Evolutionary conservation across 2,113 vertebrate genomes (phyloP), one percentile per base, ranked within the genome.

Genomic region (Macroglossus sobrinus): DNA sequence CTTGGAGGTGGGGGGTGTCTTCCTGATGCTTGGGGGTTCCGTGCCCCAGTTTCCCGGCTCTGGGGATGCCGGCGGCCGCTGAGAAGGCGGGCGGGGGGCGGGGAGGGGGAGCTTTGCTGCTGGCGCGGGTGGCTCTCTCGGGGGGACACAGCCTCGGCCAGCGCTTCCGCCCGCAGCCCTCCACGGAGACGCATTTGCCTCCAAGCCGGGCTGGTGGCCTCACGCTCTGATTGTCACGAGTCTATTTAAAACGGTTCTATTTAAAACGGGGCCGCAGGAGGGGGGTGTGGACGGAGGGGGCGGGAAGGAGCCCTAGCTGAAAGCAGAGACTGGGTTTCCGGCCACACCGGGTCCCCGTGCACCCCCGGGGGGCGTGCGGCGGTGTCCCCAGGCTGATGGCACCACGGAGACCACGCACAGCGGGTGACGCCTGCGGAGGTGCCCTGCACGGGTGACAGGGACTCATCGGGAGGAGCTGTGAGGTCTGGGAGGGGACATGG

Each of bases 201-300:
- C 86, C 61, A 16, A 75, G 53, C 9, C 6, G 28, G 40, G 91
- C 75, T 84, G 80, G 57, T 15, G 84, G 91, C 57, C 95, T 96
- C 97, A 93, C 9, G 89, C 97, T 96, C 97, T 96, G 94, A 95
- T 96, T 94, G 82, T n/a, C 8, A 4, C 3, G 88, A 63, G 64
- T 91, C 96, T 59, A 55, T 91, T 80, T 89, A 38, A 76, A 72
- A 22, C 1, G n/a, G n/a, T n/a, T n/a, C n/a, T n/a, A n/a, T n/a
- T n/a, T n/a, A n/a, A n/a, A n/a, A n/a, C n/a, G 2, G 53, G 64
- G 16, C 84, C 5, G 24, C 35, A 87, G 40, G 69, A 47, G 26
- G 89, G 22, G 63, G 24, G 26, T 1, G 55, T 28, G 59, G 45
- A 4, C 50, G 6, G 43, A 64, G 14, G 0, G 21, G 35, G 7